Evolutionary conservation across 2,797 vertebrate species (phyloP).

Genomic region (Danio jaintianensis): DNA sequence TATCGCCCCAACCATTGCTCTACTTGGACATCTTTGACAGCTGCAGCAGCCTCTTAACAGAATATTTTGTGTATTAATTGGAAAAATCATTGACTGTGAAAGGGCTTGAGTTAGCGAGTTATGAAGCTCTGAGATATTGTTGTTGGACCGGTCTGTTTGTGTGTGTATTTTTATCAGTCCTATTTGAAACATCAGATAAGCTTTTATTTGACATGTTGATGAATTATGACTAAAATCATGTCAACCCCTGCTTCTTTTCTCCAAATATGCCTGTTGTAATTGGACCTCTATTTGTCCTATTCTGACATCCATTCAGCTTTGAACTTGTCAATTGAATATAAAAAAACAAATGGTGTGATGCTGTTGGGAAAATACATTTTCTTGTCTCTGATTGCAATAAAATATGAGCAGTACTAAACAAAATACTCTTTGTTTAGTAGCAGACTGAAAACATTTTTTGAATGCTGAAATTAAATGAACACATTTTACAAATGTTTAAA

Average conservation of each 20-base stretch:
- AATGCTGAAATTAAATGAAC: background rate
- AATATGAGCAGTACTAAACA: background rate
- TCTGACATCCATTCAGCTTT: background rate
- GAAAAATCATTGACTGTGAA: no score
- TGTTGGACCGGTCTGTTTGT: background rate
- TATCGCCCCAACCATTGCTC: no score
- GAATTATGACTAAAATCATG: background rate
- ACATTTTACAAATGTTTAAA: background rate
- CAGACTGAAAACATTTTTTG: background rate
- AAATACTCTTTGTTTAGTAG: background rate
- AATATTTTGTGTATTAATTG: no score
- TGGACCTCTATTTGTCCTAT: background rate
- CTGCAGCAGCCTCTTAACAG: no score
- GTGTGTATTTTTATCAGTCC: background rate
- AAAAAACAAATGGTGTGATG: background rate
- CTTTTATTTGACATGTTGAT: background rate
- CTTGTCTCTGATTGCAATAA: background rate
- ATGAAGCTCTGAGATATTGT: background rate
- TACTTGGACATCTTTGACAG: no score
- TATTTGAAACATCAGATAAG: background rate
- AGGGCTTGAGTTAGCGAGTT: no score
- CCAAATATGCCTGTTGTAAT: background rate
- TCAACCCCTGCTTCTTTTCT: background rate
- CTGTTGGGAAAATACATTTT: background rate
- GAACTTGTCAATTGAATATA: background rate